Conservation (phyloP, 2,888 invertebrate species). For the Hemistola chrysoprasaria region DNA sequence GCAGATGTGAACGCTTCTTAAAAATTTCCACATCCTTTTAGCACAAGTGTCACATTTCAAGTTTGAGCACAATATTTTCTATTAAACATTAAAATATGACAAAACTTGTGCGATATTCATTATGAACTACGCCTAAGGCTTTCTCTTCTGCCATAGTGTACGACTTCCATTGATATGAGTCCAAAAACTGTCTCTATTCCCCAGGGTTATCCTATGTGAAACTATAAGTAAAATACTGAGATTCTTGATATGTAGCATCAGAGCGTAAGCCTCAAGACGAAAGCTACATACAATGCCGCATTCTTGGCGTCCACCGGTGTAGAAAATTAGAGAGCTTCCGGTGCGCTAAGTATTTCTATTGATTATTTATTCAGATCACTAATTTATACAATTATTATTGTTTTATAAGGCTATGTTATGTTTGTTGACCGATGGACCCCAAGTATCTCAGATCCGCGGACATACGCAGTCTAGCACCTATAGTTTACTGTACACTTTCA, state of each 20-base stretch:
- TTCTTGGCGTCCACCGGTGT: conserved; percentile 19
- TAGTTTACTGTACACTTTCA: conserved; percentile 67
- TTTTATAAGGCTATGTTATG: too few species aligned
- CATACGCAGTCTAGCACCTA: conserved; percentile 69
- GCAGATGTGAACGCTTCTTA: too few species aligned
- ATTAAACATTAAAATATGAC: conserved; percentile 50
- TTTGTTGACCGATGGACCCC: conserved; percentile 2
- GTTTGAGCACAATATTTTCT: conserved; percentile 37
- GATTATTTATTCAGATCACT: background rate
- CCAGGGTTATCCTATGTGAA: conserved; percentile 22
- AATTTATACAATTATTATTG: background rate
- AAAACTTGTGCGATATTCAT: conserved; percentile 43
- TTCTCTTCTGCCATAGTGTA: conserved; percentile 38
- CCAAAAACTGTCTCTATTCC: conserved; percentile 19
- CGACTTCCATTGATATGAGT: conserved; percentile 19
- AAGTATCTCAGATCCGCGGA: conserved; percentile 26
- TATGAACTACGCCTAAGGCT: conserved; percentile 49
- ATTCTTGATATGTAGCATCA: conserved; percentile 74
- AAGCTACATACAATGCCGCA: conserved; percentile 45
- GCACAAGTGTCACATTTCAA: conserved; percentile 56
- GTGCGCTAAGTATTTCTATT: conserved; percentile 1
- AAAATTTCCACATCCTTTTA: conserved; percentile 37
- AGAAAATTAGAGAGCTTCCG: conserved; percentile 26
- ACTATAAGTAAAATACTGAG: conserved; percentile 53
- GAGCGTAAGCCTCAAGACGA: conserved; percentile 61